Evolutionary conservation across 2,888 invertebrate genomes (phyloP), one percentile per base, ranked within the genome.

Genomic region (Sinelater perroti): DNA sequence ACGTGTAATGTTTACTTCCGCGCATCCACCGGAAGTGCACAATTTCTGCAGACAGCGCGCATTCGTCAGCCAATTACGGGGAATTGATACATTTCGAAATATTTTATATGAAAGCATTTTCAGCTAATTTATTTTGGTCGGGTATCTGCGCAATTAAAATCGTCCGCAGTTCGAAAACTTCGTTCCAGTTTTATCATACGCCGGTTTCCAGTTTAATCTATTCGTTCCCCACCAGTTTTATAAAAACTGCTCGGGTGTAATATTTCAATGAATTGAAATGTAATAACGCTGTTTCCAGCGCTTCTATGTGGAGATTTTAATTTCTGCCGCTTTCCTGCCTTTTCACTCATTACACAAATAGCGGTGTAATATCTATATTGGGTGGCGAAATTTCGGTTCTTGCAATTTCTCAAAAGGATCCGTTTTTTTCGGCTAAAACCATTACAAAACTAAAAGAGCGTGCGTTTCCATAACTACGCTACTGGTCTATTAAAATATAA

Each of bases 1-100:
- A 53, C 58, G 53, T 58, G 58, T 58, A 58, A 53, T 53, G 53
- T 58, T 53, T 57, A 52, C 52, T 57, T 57, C 28, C 21, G 46
- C 26, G 11, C 38, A 13, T 28, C 28, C 11, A 13, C 11, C 28
- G 17, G 14, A 36, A 36, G 26, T n/a, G 16, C 38, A 21, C 6
- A 21, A 40, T 21, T 13, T 40, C 11, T 21, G 10, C 38, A 40
- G 38, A 40, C n/a, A n/a, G n/a, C n/a, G n/a, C n/a, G n/a, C n/a
- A n/a, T n/a, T n/a, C n/a, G n/a, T n/a, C n/a, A n/a, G n/a, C n/a
- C n/a, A n/a, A n/a, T n/a, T n/a, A n/a, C n/a, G n/a, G n/a, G n/a
- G n/a, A 21, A 40, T 40, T 40, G 38, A 21, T 21, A 40, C 21
- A 40, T 40, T 40, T 21, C 38, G 13, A 21, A 40, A 21, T 40